phyloP scores from a whole-genome alignment of 2,888 invertebrate species.

The Ypsolopha scabrella region DNA sequence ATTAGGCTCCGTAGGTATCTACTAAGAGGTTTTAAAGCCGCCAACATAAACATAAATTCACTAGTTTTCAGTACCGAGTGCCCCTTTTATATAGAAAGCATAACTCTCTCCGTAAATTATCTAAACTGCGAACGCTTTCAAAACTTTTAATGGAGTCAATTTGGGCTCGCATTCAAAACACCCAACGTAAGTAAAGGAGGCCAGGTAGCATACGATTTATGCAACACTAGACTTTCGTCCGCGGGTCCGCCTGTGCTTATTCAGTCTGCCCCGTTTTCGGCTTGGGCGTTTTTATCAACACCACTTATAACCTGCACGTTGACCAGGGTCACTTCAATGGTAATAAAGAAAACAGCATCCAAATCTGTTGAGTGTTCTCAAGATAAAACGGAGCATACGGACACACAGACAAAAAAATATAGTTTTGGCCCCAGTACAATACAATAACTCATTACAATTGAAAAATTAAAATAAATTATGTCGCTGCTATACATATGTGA shows the following conservation, averaged over 20 bases:
- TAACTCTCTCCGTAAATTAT: conserved; percentile 63
- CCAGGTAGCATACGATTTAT: conserved; percentile 49
- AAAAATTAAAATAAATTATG: too few species aligned
- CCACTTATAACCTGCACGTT: too few species aligned
- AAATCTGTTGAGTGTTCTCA: too few species aligned
- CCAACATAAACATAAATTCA: conserved; percentile 42
- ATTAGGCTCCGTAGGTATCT: conserved; percentile 5
- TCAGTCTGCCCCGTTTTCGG: too few species aligned
- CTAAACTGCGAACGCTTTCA: conserved; percentile 64
- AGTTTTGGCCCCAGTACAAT: too few species aligned
- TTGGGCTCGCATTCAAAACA: conserved; percentile 64
- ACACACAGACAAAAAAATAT: too few species aligned
- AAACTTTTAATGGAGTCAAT: conserved; percentile 69
- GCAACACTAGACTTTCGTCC: conserved; percentile 33
- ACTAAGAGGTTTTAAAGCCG: conserved; percentile 19
- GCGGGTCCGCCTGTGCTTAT: not conserved
- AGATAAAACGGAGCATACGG: too few species aligned
- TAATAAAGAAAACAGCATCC: too few species aligned
- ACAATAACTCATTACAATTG: too few species aligned
- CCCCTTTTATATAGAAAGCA: conserved; percentile 50
- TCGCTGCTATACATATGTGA: too few species aligned
- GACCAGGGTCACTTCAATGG: too few species aligned
- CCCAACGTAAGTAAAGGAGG: conserved; percentile 23
- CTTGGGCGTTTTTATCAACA: too few species aligned
- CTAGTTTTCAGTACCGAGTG: conserved; percentile 49